These are phyloP conservation scores for Orientallactaga sibirica DNA, from an alignment of 2,797 vertebrate species.

Conservation along the genomic window DNA sequence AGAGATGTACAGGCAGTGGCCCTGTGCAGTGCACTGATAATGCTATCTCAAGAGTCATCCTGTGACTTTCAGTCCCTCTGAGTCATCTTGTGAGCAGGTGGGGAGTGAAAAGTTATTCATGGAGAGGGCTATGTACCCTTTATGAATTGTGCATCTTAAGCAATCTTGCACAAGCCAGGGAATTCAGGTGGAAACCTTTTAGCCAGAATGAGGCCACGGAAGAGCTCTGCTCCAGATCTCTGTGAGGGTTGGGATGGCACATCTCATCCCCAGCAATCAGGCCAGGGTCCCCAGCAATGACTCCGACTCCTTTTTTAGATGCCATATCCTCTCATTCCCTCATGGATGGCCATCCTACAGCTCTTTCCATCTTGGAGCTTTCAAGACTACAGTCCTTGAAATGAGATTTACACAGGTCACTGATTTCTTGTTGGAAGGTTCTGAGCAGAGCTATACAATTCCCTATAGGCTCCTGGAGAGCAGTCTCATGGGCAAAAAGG, in stretches of 20 bases:
- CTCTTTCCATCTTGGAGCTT: constrained; percentile 36
- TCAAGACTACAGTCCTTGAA: constrained; percentile 29
- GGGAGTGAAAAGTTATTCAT: constrained; percentile 87
- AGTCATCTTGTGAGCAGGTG: constrained; percentile 83
- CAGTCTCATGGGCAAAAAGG: neutral
- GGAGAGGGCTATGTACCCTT: constrained; percentile 89
- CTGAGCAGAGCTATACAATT: neutral
- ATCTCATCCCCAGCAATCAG: neutral
- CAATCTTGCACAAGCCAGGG: constrained; percentile 90
- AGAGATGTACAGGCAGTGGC: constrained; percentile 59
- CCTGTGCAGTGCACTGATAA: constrained; percentile 81
- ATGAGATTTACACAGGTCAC: constrained; percentile 43
- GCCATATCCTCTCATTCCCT: neutral
- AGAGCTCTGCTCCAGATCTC: constrained; percentile 84
- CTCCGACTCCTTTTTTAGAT: constrained; percentile 7
- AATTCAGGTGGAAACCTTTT: constrained; percentile 89
- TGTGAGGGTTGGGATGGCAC: neutral
- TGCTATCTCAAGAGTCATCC: constrained; percentile 74
- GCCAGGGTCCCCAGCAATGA: neutral
- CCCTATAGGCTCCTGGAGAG: neutral
- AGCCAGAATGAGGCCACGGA: constrained; percentile 84
- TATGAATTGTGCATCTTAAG: constrained; percentile 94
- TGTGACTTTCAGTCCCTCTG: constrained; percentile 70
- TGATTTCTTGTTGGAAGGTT: constrained; percentile 30
- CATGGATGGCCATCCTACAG: neutral